These are phyloP conservation scores for Tiaroga cobitis DNA, from an alignment of 2,797 vertebrate genomes.

Conservation along the genomic window DNA sequence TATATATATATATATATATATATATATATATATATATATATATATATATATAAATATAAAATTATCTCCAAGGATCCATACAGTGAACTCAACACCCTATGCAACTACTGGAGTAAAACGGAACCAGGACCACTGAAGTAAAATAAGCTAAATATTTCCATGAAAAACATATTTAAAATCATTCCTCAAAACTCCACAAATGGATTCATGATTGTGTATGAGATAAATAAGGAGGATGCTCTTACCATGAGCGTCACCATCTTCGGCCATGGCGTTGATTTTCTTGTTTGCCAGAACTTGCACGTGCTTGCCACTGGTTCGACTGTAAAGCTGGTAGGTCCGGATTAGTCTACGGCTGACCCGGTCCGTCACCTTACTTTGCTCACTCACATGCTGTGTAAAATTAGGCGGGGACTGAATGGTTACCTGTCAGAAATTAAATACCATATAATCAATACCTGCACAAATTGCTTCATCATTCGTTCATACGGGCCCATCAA, in stretches of 20 bases:
- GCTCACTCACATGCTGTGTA: slow-evolving; percentile 99
- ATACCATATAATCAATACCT: slow-evolving; percentile 74
- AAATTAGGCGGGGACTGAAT: slow-evolving; percentile 99
- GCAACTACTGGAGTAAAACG: not conserved
- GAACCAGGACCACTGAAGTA: not conserved
- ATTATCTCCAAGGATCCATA: not conserved
- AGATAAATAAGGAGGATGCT: not conserved
- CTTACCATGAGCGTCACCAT: slow-evolving; percentile 94
- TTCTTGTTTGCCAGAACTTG: slow-evolving; percentile 97
- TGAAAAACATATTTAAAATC: not conserved
- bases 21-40: no score
- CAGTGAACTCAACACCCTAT: not conserved
- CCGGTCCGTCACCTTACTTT: slow-evolving; percentile 98
- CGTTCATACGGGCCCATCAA: slow-evolving; percentile 49
- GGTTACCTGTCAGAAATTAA: slow-evolving; percentile 99
- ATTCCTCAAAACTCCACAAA: not conserved
- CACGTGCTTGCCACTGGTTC: slow-evolving; percentile 98
- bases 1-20: no score
- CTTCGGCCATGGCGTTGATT: slow-evolving; percentile 99
- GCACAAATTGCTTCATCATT: slow-evolving; percentile 55
- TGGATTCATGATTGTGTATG: not conserved
- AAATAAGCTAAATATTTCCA: not conserved
- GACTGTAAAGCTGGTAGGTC: slow-evolving; percentile 98
- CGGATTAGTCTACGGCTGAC: slow-evolving; percentile 97
- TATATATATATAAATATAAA: no score